A percentile compares a stretch with the other conserved stretches of the same genome.
Evolutionary conservation across 2,888 invertebrate species (phyloP).

Genomic region (Lepidocyrtoides sp.): DNA sequence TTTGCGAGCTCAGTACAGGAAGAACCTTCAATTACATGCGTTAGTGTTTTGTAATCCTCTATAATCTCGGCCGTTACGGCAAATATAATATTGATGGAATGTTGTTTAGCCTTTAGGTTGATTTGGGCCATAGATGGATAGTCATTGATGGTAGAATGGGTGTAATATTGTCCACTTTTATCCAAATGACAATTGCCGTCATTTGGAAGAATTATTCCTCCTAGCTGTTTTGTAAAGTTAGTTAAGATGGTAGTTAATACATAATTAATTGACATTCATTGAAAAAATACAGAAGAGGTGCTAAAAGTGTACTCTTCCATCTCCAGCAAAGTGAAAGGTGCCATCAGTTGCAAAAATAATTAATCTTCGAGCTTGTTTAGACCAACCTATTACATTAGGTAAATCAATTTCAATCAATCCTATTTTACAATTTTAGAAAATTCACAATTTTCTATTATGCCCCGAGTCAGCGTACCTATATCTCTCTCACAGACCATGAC

Average conservation of each 20-base stretch:
- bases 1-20: conserved; percentile 95
- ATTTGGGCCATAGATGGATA: conserved; percentile 98
- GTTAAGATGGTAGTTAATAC: too few species aligned
- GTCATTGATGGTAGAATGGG: conserved; percentile 94
- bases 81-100: conserved; percentile 98
- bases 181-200: conserved; percentile 96
- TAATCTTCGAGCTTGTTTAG: conserved; percentile 62
- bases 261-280: too few species aligned
- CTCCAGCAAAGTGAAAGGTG: conserved; percentile 99
- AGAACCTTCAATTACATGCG: conserved; percentile 96
- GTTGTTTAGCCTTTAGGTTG: conserved; percentile 92
- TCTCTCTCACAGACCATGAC: conserved; percentile 94
- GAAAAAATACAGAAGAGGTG: too few species aligned
- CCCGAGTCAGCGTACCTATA: conserved; percentile 81
- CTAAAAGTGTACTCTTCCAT: conserved; percentile 99
- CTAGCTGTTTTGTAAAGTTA: conserved; percentile 92
- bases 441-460: too few species aligned
- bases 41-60: conserved; percentile 93
- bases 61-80: conserved; percentile 94
- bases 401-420: too few species aligned
- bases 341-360: conserved; percentile 94
- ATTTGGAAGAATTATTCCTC: conserved; percentile 97
- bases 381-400: conserved; percentile 76
- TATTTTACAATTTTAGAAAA: too few species aligned
- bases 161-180: conserved; percentile 90